These are phyloP conservation scores for Thaumatotibia leucotreta DNA, from an alignment of 1,140 invertebrate species.

Conservation along the genomic window DNA sequence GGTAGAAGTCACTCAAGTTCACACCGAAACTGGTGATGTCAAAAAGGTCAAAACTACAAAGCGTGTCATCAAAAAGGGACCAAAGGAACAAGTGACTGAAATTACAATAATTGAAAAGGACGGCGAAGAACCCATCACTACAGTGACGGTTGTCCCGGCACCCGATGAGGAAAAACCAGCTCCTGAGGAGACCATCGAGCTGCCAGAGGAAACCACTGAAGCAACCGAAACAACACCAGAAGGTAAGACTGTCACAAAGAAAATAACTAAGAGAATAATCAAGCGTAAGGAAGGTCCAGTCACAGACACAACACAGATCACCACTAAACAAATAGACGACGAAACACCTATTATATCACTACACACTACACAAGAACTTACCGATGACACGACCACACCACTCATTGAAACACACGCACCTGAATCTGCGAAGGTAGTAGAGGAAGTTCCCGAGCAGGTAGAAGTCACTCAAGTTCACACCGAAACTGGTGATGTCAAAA, in stretches of 20 bases:
- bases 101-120: constrained; percentile 56
- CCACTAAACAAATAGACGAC: constrained; percentile 40
- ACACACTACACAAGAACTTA: constrained; percentile 20
- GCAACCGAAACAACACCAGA: constrained; percentile 30
- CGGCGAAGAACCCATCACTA: neutral
- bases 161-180: constrained; percentile 24
- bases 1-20: constrained; percentile 43
- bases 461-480: too few relatives aligned
- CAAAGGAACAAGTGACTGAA: constrained; percentile 55
- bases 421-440: too few relatives aligned
- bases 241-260: neutral
- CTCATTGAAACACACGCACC: neutral
- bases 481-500: too few relatives aligned
- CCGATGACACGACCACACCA: constrained; percentile 16
- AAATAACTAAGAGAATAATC: constrained; percentile 21
- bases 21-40: constrained; percentile 41
- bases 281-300: constrained; percentile 38
- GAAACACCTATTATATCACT: constrained; percentile 42
- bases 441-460: too few relatives aligned
- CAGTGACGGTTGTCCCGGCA: neutral
- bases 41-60: constrained; percentile 66
- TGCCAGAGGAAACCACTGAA: constrained; percentile 40
- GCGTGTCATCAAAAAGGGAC: constrained; percentile 54
- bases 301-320: constrained; percentile 41
- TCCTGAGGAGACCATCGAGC: constrained; percentile 20